Percentiles rank a stretch among this genome's conserved stretches.
Evolutionary conservation across 2,113 vertebrate genomes (phyloP).

Genomic region (Notiomystis cincta): DNA sequence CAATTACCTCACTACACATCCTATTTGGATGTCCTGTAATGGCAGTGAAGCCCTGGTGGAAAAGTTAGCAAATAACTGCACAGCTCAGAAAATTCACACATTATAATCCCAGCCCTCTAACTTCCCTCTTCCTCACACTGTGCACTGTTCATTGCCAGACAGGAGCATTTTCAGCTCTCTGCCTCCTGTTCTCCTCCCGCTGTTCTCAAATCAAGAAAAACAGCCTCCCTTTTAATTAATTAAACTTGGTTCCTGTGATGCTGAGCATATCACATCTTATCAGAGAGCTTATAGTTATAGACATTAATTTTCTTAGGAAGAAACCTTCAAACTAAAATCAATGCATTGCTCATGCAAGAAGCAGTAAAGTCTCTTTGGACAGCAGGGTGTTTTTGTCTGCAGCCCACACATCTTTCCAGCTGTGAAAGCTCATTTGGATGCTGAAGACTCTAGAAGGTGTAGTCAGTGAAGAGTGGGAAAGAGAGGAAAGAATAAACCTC

Average conservation of each 20-base stretch:
- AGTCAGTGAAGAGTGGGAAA: neutral
- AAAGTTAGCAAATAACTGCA: neutral
- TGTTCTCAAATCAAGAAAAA: neutral
- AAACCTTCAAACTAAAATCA: neutral
- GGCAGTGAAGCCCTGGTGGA: neutral
- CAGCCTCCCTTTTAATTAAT: neutral
- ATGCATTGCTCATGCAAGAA: neutral
- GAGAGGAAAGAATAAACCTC: neutral
- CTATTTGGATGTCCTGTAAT: neutral
- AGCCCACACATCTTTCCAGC: neutral
- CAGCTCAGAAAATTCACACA: neutral
- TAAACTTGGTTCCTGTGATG: neutral
- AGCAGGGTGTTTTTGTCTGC: neutral
- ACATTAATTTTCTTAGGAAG: neutral
- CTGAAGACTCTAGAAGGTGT: neutral
- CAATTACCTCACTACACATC: neutral
- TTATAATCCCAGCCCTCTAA: neutral
- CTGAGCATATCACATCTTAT: neutral
- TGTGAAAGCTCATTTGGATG: neutral
- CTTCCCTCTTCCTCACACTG: neutral
- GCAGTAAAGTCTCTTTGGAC: neutral
- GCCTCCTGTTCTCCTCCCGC: neutral
- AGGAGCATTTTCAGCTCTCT: neutral
- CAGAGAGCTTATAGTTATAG: neutral
- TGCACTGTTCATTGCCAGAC: neutral